Conservation (phyloP, 2,888 invertebrate species). For the Drosophila algonquin region DNA sequence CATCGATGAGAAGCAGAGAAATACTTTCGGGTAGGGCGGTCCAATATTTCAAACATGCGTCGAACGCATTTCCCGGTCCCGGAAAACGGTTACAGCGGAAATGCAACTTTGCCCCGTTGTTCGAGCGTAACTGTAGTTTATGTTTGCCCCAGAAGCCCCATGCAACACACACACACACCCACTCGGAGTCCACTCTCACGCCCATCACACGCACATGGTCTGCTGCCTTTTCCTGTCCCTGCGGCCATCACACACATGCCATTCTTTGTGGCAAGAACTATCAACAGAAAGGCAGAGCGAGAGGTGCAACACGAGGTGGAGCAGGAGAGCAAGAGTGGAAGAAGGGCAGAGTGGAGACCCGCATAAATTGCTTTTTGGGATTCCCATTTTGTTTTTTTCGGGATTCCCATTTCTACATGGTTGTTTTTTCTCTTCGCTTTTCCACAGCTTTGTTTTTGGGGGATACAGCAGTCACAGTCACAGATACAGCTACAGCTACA, state of each 20-base stretch:
- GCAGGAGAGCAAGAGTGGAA: not conserved
- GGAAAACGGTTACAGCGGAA: constrained; percentile 77
- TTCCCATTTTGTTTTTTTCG: constrained; percentile 19
- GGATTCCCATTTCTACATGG: not conserved
- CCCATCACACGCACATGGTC: not conserved
- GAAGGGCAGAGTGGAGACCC: constrained; percentile 25
- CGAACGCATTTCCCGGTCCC: constrained; percentile 76
- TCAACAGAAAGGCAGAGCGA: constrained; percentile 38
- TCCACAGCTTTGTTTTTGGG: constrained; percentile 17
- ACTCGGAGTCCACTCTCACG: not conserved
- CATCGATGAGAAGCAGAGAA: not conserved
- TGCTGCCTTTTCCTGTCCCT: not conserved
- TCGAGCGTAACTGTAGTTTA: constrained; percentile 77
- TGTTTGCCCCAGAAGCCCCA: constrained; percentile 53
- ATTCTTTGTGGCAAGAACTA: constrained; percentile 39
- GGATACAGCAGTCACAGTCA: not conserved
- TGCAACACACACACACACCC: constrained; percentile 20
- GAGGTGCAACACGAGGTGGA: constrained; percentile 4
- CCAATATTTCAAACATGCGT: constrained; percentile 80
- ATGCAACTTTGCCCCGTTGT: constrained; percentile 76
- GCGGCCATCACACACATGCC: not conserved
- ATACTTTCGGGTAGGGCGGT: constrained; percentile 42
- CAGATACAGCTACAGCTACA: constrained; percentile 11
- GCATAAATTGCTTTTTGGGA: constrained; percentile 47
- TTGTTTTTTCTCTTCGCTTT: constrained; percentile 8